phyloP scores from a whole-genome alignment of 2,888 invertebrate genomes.

The Noctua janthe region DNA sequence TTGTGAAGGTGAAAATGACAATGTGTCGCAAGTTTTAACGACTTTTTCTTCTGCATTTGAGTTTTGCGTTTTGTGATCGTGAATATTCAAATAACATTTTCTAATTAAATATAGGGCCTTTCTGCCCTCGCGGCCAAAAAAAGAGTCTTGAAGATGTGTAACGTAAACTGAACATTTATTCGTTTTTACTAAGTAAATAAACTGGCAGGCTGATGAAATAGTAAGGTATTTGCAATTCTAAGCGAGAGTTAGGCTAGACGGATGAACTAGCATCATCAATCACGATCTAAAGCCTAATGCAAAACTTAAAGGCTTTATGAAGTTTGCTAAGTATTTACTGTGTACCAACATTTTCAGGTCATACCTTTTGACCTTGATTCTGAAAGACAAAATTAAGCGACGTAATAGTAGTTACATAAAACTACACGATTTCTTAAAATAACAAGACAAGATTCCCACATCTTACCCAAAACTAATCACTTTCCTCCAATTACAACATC shows the following conservation, averaged over 20 bases:
- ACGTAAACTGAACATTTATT: background rate
- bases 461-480: slow-evolving; percentile 28
- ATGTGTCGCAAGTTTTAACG: background rate
- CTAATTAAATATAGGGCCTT: background rate
- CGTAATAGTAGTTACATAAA: background rate
- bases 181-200: background rate
- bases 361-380: background rate
- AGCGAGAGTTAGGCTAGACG: slow-evolving; percentile 31
- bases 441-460: background rate
- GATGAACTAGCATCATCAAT: slow-evolving; percentile 49
- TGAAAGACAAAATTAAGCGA: background rate
- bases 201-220: slow-evolving; percentile 6
- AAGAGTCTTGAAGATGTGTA: background rate
- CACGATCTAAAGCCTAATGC: slow-evolving; percentile 29
- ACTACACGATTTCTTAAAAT: background rate
- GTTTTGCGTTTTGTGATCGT: background rate
- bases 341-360: background rate
- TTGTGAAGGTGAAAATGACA: slow-evolving; percentile 19
- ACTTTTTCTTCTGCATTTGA: background rate
- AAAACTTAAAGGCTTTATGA: slow-evolving; percentile 25
- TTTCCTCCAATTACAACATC: slow-evolving; percentile 38
- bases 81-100: background rate
- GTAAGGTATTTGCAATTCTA: slow-evolving; percentile 18
- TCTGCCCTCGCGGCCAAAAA: background rate
- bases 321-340: slow-evolving; percentile 9